Base-by-base conservation (phyloP, 2,797 vertebrate genomes). In the Enteromius afrohamiltoni region DNA sequence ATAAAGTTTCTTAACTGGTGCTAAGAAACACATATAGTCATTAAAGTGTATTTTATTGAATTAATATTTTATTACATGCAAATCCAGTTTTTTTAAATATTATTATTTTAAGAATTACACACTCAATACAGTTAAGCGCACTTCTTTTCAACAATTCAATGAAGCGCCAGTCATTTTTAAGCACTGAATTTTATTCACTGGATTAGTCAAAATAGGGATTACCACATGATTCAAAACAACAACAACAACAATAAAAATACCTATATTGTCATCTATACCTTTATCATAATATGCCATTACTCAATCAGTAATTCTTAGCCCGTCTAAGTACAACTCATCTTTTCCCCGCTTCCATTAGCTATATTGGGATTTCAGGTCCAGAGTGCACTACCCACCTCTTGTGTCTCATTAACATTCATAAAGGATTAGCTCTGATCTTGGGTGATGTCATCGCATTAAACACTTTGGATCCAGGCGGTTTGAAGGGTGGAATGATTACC, bases 331-430 rank as follows among this genome's bases (percentile, higher is more conserved):
- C 42, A 85, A 69, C 70, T 82, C 78, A 82, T 73, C 70, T 51
- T 17, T 51, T 69, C 34, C 70, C 53, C 10, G 23, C n/a, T 51
- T 74, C 34, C 6, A 16, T 37, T 65, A 55, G 83, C 82, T 73
- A 79, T 82, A 85, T 77, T 73, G 60, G 77, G 75, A 85, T 83
- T 83, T 76, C 65, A 64, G 67, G 77, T 83, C 23, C 51, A 83
- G 55, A 23, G 19, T 60, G 74, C 74, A 64, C 55, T n/a, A 77
- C 37, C 65, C 53, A 65, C n/a, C 51, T 60, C 53, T 70, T 67
- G 71, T 34, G 58, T 26, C 85, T 86, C 80, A 81, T 88, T 84
- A 84, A 49, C 31, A 81, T 78, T 83, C 79, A 81, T 83, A 78
- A 65, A 83, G 79, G 77, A 81, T 83, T 80, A 85, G 79, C 79